Evolutionary conservation across 2,113 vertebrate species (phyloP), one percentile per base, ranked within the genome.

Genomic region (Carassius auratus): DNA sequence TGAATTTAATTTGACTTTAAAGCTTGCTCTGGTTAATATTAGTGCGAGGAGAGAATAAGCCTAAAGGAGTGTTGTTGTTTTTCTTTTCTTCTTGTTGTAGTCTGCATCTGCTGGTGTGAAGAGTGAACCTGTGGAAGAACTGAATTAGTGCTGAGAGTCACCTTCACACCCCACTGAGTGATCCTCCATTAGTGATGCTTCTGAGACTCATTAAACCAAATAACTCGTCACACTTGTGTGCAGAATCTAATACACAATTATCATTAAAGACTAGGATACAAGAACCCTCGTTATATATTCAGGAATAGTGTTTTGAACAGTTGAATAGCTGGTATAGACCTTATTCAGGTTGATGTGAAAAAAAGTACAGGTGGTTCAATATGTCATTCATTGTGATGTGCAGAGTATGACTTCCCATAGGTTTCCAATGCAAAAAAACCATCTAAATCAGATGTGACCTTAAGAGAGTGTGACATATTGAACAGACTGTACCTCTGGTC

Each of bases 91-190:
- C 19, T 36, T 69, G 30, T 38, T 68, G 64, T 68, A 33, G 64
- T 7, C 26, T 68, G 64, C 64, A 17, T 68, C 68, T 76, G 50
- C 48, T 57, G 26, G 23, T 38, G 33, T 71, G 68, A 71, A 69
- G 15, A 23, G 15, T 57, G 19, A 36, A 36, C 76, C 76, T 77
- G 76, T 10, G 17, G 30, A 78, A 59, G 50, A 36, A 78, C 52
- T 38, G 52, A 78, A 61, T 6, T 17, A 59, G 52, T 21, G 33
- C 15, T 59, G 17, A 59, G 76, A 21, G 33, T 78, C 76, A 59
- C 76, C 76, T 78, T 78, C 76, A 61, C 76, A 78, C 33, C 76
- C 76, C 52, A 76, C 75, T 38, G 76, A 78, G 52, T 61, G 30
- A 78, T 38, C 38, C 76, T 38, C 33, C 76, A 78, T 78, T 30